phyloP scores from a whole-genome alignment of 2,797 vertebrate species.

The Gadopsis bispinosus region DNA sequence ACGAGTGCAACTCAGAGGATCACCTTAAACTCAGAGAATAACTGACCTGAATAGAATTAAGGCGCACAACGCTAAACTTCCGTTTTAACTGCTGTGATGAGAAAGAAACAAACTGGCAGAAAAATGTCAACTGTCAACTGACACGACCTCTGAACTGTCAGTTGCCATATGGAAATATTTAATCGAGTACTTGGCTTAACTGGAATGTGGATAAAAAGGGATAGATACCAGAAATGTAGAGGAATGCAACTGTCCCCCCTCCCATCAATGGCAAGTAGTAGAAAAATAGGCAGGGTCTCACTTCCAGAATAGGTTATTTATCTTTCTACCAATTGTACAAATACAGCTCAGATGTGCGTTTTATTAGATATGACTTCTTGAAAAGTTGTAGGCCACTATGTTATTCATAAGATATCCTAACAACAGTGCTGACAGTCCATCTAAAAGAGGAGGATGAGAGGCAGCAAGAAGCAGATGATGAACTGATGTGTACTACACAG shows the following conservation, averaged over 20 bases:
- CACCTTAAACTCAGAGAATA: constrained; percentile 77
- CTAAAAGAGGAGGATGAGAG: constrained; percentile 35
- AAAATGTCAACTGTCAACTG: constrained; percentile 16
- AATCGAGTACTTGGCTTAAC: background rate
- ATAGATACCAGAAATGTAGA: background rate
- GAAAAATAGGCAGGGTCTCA: background rate
- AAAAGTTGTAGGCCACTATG: background rate
- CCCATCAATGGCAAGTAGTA: background rate
- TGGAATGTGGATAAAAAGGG: constrained; percentile 20
- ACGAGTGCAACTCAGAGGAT: constrained; percentile 92
- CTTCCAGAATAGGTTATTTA: background rate
- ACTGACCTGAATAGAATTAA: constrained; percentile 43
- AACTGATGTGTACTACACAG: constrained; percentile 26
- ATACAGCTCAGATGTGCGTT: constrained; percentile 27
- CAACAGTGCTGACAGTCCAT: constrained; percentile 90
- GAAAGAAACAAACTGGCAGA: constrained; percentile 27
- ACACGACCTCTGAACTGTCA: constrained; percentile 19
- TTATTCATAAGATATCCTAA: constrained; percentile 57
- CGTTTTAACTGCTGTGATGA: constrained; percentile 22
- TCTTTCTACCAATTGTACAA: constrained; percentile 9
- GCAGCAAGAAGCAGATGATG: constrained; percentile 46
- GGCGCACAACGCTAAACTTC: constrained; percentile 25
- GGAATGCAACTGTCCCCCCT: background rate
- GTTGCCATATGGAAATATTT: constrained; percentile 2
- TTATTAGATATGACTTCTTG: constrained; percentile 12